Evolutionary conservation across 2,797 vertebrate species (phyloP).

Genomic region (Antrozous pallidus): DNA sequence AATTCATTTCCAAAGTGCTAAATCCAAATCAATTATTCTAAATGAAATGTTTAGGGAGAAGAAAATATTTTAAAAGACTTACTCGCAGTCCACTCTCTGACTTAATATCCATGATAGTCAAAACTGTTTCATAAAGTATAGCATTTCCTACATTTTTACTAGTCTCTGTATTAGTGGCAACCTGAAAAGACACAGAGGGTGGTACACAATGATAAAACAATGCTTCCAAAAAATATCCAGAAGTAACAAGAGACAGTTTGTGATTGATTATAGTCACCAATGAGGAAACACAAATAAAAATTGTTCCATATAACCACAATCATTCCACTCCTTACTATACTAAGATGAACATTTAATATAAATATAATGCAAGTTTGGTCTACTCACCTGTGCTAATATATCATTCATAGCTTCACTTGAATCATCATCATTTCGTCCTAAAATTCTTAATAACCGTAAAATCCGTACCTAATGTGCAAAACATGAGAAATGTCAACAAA

Average conservation of each 20-base stretch:
- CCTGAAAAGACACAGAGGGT: conserved; percentile 82
- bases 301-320: not conserved
- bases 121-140: conserved; percentile 98
- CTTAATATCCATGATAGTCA: conserved; percentile 99
- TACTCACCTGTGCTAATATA: conserved; percentile 97
- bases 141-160: conserved; percentile 99
- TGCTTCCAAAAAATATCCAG: not conserved
- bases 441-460: conserved; percentile 97
- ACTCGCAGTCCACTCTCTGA: conserved; percentile 98
- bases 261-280: not conserved
- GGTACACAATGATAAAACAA: conserved; percentile 37
- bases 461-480: conserved; percentile 92
- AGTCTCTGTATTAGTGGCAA: conserved; percentile 99
- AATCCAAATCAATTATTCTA: conserved; percentile 1
- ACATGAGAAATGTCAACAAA: conserved; percentile 51
- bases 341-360: not conserved
- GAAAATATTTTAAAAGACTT: conserved; percentile 78
- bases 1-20: conserved; percentile 38
- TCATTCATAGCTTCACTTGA: conserved; percentile 99
- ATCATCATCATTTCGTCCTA: conserved; percentile 97
- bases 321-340: not conserved
- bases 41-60: conserved; percentile 13
- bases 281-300: conserved; percentile 29
- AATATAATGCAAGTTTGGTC: not conserved
- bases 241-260: not conserved